phyloP scores from a whole-genome alignment of 2,113 vertebrate genomes.

The Sorex araneus region DNA sequence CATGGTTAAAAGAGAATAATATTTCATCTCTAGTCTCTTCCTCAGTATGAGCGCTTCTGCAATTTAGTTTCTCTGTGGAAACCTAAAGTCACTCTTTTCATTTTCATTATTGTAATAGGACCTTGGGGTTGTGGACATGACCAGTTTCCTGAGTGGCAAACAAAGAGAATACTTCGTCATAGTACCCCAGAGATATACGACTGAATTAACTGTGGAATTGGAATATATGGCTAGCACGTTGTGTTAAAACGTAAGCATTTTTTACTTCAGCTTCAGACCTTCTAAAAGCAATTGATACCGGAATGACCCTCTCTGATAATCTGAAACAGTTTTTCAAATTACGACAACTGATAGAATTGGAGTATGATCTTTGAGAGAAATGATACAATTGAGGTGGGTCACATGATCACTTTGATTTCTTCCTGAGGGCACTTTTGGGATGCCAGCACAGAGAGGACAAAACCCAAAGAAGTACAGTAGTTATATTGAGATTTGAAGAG shows the following conservation, averaged over 20 bases:
- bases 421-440: not conserved
- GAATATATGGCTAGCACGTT: not conserved
- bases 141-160: conserved; percentile 12
- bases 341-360: not conserved
- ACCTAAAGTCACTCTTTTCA: not conserved
- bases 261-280: not conserved
- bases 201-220: not conserved
- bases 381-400: not conserved
- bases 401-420: not conserved
- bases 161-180: not conserved
- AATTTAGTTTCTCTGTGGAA: not conserved
- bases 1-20: not conserved
- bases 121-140: not conserved
- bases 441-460: not conserved
- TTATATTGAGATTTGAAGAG: not conserved
- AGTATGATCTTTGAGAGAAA: not conserved
- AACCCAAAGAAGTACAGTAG: not conserved
- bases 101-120: not conserved
- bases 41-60: not conserved
- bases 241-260: not conserved
- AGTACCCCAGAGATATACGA: not conserved
- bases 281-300: not conserved
- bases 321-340: not conserved
- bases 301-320: not conserved
- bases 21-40: not conserved